Percentiles rank a stretch among this genome's conserved stretches.
Conservation (phyloP, 2,888 invertebrate species). For the Spisula subtruncata region DNA sequence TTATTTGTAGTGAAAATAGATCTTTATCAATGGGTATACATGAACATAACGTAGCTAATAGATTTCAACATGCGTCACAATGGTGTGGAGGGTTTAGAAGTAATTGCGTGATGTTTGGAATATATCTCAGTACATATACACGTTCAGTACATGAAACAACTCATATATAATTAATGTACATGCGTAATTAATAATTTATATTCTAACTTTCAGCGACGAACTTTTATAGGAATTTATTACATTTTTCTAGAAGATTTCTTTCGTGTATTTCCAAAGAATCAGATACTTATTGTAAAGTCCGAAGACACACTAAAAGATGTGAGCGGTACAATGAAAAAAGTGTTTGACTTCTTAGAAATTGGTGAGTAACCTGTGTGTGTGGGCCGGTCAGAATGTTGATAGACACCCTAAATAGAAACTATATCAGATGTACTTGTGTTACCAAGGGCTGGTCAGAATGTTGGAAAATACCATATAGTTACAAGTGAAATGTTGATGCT, state of each 20-base stretch:
- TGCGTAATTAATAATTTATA: not conserved
- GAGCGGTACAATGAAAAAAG: conserved; percentile 46
- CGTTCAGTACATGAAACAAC: no score
- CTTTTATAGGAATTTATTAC: conserved; percentile 74
- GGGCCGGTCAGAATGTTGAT: not conserved
- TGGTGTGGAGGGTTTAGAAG: no score
- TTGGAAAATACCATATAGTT: not conserved
- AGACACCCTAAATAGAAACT: not conserved
- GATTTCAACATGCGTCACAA: no score
- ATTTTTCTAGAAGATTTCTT: conserved; percentile 73
- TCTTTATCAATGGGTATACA: no score
- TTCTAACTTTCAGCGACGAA: conserved; percentile 62
- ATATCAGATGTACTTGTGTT: not conserved
- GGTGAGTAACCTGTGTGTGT: conserved; percentile 64
- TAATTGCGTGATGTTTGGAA: no score
- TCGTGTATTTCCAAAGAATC: conserved; percentile 69
- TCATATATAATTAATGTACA: no score
- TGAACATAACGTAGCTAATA: no score
- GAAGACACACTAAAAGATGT: conserved; percentile 72
- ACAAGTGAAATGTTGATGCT: no score
- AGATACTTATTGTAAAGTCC: conserved; percentile 71
- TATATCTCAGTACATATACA: no score
- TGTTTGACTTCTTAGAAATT: conserved; percentile 72
- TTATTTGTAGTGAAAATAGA: no score
- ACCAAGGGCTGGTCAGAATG: not conserved